Conservation (phyloP, 2,888 invertebrate genomes). For the Lepidonotus clava region DNA sequence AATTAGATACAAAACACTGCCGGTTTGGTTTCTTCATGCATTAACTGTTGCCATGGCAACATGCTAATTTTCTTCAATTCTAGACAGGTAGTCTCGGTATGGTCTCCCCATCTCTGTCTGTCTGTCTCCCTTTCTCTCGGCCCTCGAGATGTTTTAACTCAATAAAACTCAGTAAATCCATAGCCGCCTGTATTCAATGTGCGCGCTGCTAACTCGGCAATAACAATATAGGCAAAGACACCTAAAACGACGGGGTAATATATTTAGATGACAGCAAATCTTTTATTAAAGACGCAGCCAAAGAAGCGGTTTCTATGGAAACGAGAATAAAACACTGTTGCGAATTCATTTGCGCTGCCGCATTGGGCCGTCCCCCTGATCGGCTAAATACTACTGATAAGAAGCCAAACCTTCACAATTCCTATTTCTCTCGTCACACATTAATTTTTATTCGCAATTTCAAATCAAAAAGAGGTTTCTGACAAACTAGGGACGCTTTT, state of each 20-base stretch:
- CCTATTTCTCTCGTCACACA: conserved; percentile 48
- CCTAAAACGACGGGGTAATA: conserved; percentile 31
- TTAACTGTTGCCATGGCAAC: conserved; percentile 48
- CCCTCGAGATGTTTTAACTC: not conserved
- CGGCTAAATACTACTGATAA: conserved; percentile 29
- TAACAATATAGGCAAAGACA: conserved; percentile 34
- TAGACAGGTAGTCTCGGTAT: conserved; percentile 17
- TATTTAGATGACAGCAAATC: conserved; percentile 51
- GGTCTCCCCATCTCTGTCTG: not conserved
- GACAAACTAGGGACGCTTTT: conserved; percentile 31
- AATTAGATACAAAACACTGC: conserved; percentile 48
- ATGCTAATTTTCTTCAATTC: conserved; percentile 49
- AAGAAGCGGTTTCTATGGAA: conserved; percentile 44
- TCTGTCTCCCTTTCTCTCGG: not conserved
- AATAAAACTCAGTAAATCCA: conserved; percentile 22
- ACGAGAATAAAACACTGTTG: conserved; percentile 44
- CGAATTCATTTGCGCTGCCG: conserved; percentile 47
- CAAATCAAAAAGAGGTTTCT: conserved; percentile 28
- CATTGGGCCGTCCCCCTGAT: not conserved
- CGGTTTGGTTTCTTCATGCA: conserved; percentile 38
- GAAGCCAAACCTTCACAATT: conserved; percentile 46
- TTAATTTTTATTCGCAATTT: conserved; percentile 35
- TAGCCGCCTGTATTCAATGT: not conserved
- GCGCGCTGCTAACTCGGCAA: not conserved
- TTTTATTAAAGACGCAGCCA: conserved; percentile 38